These are phyloP conservation scores for Barbus barbus DNA, from an alignment of 2,113 vertebrate species.

Conservation along the genomic window DNA sequence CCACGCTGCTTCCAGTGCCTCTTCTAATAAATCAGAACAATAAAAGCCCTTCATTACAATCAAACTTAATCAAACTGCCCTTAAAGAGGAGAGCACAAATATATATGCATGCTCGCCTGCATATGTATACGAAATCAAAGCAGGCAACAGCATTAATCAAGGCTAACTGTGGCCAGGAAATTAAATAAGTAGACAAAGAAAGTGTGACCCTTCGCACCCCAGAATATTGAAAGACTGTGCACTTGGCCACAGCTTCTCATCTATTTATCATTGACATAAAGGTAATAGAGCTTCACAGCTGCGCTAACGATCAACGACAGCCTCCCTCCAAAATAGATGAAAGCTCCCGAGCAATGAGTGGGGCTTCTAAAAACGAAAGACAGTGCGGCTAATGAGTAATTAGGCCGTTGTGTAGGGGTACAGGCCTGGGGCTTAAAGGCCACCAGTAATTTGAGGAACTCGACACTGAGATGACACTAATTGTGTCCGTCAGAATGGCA, in stretches of 20 bases:
- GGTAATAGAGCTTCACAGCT: constrained; percentile 56
- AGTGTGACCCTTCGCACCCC: constrained; percentile 37
- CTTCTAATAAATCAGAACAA: constrained; percentile 43
- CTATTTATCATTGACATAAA: constrained; percentile 63
- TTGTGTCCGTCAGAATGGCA: constrained; percentile 66
- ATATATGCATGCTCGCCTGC: constrained; percentile 5
- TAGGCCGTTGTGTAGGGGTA: constrained; percentile 64
- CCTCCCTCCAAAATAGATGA: constrained; percentile 54
- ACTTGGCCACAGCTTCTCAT: constrained; percentile 53
- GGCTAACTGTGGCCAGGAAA: constrained; percentile 54
- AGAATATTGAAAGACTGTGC: constrained; percentile 51
- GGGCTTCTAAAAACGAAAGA: constrained; percentile 60
- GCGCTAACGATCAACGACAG: constrained; percentile 54
- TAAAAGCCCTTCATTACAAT: constrained; percentile 52
- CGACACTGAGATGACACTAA: constrained; percentile 73
- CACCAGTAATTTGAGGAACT: constrained; percentile 68
- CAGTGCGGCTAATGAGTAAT: constrained; percentile 67
- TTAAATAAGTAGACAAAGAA: constrained; percentile 59
- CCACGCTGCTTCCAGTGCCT: constrained; percentile 4
- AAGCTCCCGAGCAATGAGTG: constrained; percentile 50
- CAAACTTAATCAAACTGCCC: constrained; percentile 42
- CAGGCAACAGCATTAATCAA: constrained; percentile 55
- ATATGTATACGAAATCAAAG: constrained; percentile 46
- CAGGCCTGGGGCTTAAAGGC: constrained; percentile 64
- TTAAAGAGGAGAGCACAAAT: constrained; percentile 38